These are phyloP conservation scores for Sericinus montela DNA, from an alignment of 2,888 invertebrate species.

Conservation along the genomic window DNA sequence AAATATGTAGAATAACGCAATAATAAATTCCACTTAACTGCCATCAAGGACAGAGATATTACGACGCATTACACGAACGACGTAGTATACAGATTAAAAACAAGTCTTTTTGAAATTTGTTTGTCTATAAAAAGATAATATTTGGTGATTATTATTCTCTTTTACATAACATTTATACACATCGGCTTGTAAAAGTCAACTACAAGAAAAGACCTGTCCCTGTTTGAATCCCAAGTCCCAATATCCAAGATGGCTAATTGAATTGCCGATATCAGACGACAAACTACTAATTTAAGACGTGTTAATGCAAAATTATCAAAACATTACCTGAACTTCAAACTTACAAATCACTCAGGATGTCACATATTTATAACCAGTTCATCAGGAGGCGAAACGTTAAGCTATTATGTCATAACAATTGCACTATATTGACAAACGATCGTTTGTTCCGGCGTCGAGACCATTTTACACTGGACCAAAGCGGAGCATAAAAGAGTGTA, in stretches of 20 bases:
- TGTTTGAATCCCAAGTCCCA: no score
- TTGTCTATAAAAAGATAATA: no score
- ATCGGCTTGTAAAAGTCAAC: no score
- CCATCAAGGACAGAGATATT: neutral
- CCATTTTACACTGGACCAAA: constrained; percentile 45
- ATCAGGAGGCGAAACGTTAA: neutral
- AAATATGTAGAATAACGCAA: neutral
- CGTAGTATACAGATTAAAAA: neutral
- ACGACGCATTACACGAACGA: neutral
- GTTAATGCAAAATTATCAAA: no score
- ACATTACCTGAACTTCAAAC: no score
- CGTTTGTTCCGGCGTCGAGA: constrained; percentile 36
- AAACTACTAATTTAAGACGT: no score
- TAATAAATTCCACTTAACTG: neutral
- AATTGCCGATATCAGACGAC: no score
- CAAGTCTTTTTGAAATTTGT: neutral
- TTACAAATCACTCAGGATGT: no score
- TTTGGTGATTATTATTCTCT: no score
- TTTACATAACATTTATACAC: no score
- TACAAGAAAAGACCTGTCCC: no score
- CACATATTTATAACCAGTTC: neutral
- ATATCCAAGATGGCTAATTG: no score
- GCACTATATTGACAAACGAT: constrained; percentile 53
- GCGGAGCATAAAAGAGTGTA: constrained; percentile 35
- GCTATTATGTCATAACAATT: constrained; percentile 45